Evolutionary conservation across 2,888 invertebrate species (phyloP).

Genomic region (Drosophila hamatofila): DNA sequence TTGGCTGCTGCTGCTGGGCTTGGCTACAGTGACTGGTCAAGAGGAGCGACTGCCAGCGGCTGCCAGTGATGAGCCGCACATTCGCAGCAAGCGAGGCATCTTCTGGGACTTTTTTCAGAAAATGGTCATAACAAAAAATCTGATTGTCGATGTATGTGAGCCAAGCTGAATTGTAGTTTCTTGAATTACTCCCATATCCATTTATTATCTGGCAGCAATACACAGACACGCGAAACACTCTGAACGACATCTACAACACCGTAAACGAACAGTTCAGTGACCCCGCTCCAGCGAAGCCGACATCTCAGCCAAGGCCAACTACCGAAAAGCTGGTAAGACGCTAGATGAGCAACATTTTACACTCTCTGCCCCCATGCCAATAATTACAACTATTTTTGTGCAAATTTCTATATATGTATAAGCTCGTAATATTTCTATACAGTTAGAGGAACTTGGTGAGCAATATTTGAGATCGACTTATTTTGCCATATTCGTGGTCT

Average conservation of each 20-base stretch:
- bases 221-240: conserved; percentile 81
- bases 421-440: too few relatives aligned
- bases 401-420: not conserved
- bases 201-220: conserved; percentile 81
- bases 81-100: conserved; percentile 77
- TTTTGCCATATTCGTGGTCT: too few relatives aligned
- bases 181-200: not conserved
- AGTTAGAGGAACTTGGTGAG: too few relatives aligned
- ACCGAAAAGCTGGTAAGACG: conserved; percentile 68
- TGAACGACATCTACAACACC: conserved; percentile 82
- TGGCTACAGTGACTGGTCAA: conserved; percentile 9
- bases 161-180: too few relatives aligned
- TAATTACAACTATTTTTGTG: not conserved
- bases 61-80: conserved; percentile 47
- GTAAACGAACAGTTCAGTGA: conserved; percentile 83
- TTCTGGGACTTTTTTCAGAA: conserved; percentile 84
- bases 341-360: not conserved
- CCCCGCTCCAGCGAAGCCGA: conserved; percentile 79
- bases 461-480: too few relatives aligned
- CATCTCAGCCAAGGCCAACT: conserved; percentile 55
- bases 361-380: not conserved
- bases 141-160: conserved; percentile 81
- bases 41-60: not conserved
- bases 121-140: conserved; percentile 81
- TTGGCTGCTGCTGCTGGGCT: conserved; percentile 30